These are phyloP conservation scores for Alsophila aescularia DNA, from an alignment of 2,888 invertebrate genomes.

Conservation along the genomic window DNA sequence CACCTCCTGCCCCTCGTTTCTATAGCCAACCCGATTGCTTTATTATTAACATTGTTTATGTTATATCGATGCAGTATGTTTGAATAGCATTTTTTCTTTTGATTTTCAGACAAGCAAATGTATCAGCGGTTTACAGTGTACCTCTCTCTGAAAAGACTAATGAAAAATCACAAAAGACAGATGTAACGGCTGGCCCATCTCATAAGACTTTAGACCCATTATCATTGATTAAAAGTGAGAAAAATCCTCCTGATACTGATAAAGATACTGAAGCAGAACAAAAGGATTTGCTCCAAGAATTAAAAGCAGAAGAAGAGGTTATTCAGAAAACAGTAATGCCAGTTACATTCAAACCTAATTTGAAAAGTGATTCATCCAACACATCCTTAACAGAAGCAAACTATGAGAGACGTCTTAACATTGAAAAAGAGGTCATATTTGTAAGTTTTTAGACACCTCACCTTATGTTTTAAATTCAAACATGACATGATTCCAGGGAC, in stretches of 20 bases:
- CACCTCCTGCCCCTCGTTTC: too few species aligned
- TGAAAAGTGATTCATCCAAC: conserved; percentile 31
- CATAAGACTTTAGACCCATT: conserved; percentile 51
- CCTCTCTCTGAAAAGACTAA: conserved; percentile 40
- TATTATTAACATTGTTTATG: too few species aligned
- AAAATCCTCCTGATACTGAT: conserved; percentile 16
- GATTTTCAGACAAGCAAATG: conserved; percentile 80
- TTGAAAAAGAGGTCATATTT: conserved; percentile 79
- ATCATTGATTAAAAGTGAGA: conserved; percentile 46
- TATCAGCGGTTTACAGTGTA: conserved; percentile 83
- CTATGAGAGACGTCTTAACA: conserved; percentile 70
- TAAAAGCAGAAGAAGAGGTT: conserved; percentile 5
- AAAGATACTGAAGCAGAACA: conserved; percentile 25
- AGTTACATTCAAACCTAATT: conserved; percentile 20
- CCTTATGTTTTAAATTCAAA: neutral
- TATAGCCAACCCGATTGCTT: too few species aligned
- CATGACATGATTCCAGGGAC: neutral
- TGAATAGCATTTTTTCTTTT: neutral
- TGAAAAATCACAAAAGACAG: conserved; percentile 5
- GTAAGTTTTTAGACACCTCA: conserved; percentile 55
- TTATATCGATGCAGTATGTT: too few species aligned
- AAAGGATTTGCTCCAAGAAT: neutral
- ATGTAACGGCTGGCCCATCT: conserved; percentile 42
- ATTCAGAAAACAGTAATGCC: neutral
- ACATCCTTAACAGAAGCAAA: conserved; percentile 52